These are phyloP conservation scores for Cyprinodon variegatus DNA, from an alignment of 2,113 vertebrate genomes.

Conservation along the genomic window DNA sequence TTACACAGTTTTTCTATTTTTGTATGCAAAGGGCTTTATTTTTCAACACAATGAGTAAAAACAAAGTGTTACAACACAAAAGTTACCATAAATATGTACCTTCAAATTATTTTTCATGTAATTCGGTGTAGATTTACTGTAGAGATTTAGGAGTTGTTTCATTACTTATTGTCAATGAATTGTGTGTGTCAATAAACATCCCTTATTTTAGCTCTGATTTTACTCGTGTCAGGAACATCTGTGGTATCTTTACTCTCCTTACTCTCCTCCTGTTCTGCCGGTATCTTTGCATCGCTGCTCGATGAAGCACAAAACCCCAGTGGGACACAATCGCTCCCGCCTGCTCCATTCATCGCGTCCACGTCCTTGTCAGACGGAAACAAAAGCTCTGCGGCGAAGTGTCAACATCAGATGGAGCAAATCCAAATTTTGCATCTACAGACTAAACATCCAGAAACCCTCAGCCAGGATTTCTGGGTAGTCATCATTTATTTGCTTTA, in stretches of 20 bases:
- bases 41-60: too few relatives aligned
- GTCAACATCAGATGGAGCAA: constrained; percentile 67
- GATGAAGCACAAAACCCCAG: constrained; percentile 57
- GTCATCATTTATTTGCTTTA: constrained; percentile 21
- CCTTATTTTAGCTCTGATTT: not conserved
- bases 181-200: not conserved
- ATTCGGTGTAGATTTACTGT: not conserved
- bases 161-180: not conserved
- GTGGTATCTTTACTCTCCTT: constrained; percentile 17
- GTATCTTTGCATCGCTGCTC: constrained; percentile 31
- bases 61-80: too few relatives aligned
- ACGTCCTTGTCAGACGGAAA: constrained; percentile 59
- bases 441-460: constrained; percentile 41
- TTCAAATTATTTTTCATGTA: too few relatives aligned
- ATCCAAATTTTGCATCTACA: constrained; percentile 45
- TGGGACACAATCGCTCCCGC: constrained; percentile 48
- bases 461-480: constrained; percentile 23
- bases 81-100: too few relatives aligned
- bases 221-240: constrained; percentile 39
- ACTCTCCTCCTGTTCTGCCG: not conserved
- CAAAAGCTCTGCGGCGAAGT: constrained; percentile 57
- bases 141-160: not conserved
- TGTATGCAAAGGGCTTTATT: too few relatives aligned
- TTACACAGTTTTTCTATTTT: too few relatives aligned
- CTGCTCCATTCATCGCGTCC: constrained; percentile 47